These are phyloP conservation scores for Himalopsyche anomala DNA, from an alignment of 2,888 invertebrate genomes.

Conservation along the genomic window DNA sequence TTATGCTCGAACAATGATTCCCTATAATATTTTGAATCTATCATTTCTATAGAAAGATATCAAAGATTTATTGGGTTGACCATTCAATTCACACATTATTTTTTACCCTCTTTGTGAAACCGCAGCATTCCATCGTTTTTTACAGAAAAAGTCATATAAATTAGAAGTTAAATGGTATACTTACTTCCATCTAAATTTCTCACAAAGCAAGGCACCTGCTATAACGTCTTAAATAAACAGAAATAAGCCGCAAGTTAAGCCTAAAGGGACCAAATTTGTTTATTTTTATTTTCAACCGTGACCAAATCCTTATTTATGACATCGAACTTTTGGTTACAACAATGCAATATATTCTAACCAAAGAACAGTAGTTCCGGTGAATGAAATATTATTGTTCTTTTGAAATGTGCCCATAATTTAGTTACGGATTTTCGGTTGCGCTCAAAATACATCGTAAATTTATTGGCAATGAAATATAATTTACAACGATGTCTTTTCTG, in stretches of 20 bases:
- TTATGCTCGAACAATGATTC: background rate
- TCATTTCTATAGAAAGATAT: constrained; percentile 34
- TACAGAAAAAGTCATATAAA: constrained; percentile 48
- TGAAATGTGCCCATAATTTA: constrained; percentile 55
- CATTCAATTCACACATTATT: constrained; percentile 17
- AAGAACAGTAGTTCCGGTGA: constrained; percentile 57
- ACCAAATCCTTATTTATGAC: constrained; percentile 64
- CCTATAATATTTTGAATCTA: constrained; percentile 16
- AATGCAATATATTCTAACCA: constrained; percentile 56
- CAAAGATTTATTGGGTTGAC: constrained; percentile 23
- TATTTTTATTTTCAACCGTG: constrained; percentile 62
- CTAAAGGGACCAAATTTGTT: constrained; percentile 57
- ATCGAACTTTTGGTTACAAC: constrained; percentile 56
- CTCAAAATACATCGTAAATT: constrained; percentile 39
- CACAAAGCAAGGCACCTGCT: constrained; percentile 51
- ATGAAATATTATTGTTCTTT: constrained; percentile 46
- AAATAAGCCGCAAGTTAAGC: constrained; percentile 44
- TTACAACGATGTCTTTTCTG: constrained; percentile 47
- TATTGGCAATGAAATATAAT: constrained; percentile 39
- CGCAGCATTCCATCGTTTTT: constrained; percentile 39
- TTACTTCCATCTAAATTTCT: constrained; percentile 39
- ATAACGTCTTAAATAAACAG: constrained; percentile 19
- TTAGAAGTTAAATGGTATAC: constrained; percentile 51
- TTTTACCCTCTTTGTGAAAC: constrained; percentile 22
- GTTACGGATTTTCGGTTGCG: constrained; percentile 52